Conservation (phyloP, 2,797 vertebrate species). For the Atherinosoma microstoma region DNA sequence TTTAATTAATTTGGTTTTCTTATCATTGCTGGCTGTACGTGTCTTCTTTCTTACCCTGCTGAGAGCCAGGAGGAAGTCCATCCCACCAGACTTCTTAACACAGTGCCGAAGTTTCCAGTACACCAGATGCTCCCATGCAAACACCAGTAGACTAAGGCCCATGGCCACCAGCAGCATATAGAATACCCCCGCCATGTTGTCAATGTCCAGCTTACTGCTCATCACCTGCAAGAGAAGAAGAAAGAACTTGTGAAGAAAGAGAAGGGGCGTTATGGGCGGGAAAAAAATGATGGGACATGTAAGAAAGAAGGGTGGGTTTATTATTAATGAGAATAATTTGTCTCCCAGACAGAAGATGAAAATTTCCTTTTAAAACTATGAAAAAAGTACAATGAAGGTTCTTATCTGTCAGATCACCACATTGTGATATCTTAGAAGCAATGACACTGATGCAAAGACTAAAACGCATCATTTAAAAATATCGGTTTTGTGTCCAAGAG, state of each 20-base stretch:
- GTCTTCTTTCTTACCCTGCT: constrained; percentile 84
- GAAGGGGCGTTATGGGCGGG: constrained; percentile 1
- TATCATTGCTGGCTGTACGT: background rate
- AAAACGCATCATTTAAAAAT: constrained; percentile 26
- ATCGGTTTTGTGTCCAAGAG: too few relatives aligned
- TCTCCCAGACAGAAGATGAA: constrained; percentile 51
- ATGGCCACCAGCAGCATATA: constrained; percentile 86
- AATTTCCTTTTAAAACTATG: constrained; percentile 41
- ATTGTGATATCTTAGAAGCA: constrained; percentile 28
- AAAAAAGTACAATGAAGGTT: too few relatives aligned
- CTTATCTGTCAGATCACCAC: constrained; percentile 35
- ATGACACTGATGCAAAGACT: background rate
- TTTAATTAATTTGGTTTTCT: background rate
- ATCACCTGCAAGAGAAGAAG: constrained; percentile 81
- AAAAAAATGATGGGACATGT: background rate
- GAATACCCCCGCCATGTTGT: constrained; percentile 87
- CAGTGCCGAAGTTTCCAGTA: constrained; percentile 91
- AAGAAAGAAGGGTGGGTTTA: constrained; percentile 40
- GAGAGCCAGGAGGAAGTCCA: constrained; percentile 91
- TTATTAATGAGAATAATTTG: constrained; percentile 50
- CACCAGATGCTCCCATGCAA: constrained; percentile 89
- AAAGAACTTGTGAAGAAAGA: constrained; percentile 44
- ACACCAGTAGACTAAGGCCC: constrained; percentile 84
- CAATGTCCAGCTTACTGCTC: constrained; percentile 89
- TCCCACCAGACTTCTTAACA: constrained; percentile 85